phyloP scores from a whole-genome alignment of 1,140 invertebrate genomes.

The Notospermus geniculatus region DNA sequence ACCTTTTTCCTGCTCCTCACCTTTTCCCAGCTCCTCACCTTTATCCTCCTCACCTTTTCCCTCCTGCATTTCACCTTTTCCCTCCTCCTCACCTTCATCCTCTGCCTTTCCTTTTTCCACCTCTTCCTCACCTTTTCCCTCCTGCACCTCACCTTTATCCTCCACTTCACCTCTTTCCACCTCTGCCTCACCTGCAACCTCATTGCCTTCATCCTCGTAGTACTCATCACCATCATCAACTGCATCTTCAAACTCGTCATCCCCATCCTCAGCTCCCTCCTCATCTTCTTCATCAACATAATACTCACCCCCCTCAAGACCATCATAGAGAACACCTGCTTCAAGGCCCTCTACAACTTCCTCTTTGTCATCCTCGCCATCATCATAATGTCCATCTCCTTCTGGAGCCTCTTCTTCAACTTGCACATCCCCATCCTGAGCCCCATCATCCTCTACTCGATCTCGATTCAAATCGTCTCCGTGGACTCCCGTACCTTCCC shows the following conservation, averaged over 20 bases:
- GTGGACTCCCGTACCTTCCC: not conserved
- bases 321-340: too few species aligned
- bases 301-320: too few species aligned
- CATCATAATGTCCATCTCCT: not conserved
- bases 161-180: not conserved
- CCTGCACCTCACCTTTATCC: not conserved
- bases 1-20: too few species aligned
- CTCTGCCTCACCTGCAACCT: not conserved
- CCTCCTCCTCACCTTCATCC: too few species aligned
- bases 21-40: too few species aligned
- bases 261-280: too few species aligned
- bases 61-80: too few species aligned
- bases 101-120: not conserved
- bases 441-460: not conserved
- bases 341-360: not conserved
- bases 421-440: not conserved
- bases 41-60: too few species aligned
- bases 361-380: conserved; percentile 1
- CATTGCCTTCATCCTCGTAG: not conserved
- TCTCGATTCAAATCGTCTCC: not conserved
- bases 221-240: too few species aligned
- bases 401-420: not conserved
- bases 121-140: not conserved
- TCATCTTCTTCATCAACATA: too few species aligned
- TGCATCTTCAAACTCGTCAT: too few species aligned